A percentile compares a stretch with the other conserved stretches of the same genome.
Evolutionary conservation across 2,888 invertebrate species (phyloP).

Genomic region (Nysson spinosus): DNA sequence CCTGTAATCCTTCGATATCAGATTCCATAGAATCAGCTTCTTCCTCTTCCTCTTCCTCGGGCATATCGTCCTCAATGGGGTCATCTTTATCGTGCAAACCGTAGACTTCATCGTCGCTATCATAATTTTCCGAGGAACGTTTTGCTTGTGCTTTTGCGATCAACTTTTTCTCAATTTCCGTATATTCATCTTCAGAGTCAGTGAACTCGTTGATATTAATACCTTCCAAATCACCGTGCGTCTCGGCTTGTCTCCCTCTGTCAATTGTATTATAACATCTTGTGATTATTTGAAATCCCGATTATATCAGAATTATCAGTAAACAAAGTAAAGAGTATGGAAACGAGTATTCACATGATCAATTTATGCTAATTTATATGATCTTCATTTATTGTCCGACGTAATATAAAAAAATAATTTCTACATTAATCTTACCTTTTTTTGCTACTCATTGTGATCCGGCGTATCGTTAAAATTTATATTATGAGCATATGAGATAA

Average conservation of each 20-base stretch:
- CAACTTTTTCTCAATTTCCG: constrained; percentile 82
- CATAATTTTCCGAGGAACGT: constrained; percentile 79
- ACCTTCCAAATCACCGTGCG: constrained; percentile 67
- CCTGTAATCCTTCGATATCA: constrained; percentile 86
- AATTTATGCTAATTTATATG: no score
- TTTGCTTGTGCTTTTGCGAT: constrained; percentile 81
- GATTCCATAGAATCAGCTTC: constrained; percentile 75
- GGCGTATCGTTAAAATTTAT: no score
- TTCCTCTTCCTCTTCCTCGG: constrained; percentile 77
- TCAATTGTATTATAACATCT: no score
- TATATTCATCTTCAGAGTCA: constrained; percentile 86
- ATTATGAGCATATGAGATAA: no score
- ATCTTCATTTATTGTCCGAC: no score
- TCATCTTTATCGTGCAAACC: constrained; percentile 78
- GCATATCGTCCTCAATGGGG: constrained; percentile 75
- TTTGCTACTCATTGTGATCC: no score
- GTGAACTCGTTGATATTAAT: constrained; percentile 82
- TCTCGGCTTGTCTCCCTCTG: not conserved
- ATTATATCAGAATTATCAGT: no score
- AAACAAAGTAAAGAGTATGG: not conserved
- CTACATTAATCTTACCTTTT: no score
- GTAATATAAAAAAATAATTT: no score
- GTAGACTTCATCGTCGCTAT: constrained; percentile 82
- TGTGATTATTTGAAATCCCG: no score
- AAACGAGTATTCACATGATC: no score